A percentile compares a stretch with the other conserved stretches of the same genome.
Evolutionary conservation across 2,888 invertebrate genomes (phyloP).

Genomic region (Polia nebulosa): DNA sequence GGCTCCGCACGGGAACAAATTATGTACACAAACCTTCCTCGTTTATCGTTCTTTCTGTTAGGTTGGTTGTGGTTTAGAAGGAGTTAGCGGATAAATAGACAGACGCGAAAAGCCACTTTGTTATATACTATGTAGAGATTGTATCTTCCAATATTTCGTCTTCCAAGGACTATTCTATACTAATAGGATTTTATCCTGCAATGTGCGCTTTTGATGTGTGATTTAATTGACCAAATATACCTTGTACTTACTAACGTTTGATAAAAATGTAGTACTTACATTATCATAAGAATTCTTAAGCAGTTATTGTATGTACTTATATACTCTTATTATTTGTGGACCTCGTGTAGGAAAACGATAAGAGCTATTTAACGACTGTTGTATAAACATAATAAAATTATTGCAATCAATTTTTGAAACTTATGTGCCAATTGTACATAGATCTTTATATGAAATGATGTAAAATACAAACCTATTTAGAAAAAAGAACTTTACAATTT

Average conservation of each 20-base stretch:
- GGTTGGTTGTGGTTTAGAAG: no score
- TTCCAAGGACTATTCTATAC: constrained; percentile 63
- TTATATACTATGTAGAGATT: no score
- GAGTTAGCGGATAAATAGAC: no score
- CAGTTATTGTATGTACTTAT: constrained; percentile 70
- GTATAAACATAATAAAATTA: constrained; percentile 56
- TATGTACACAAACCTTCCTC: no score
- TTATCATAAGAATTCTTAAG: constrained; percentile 54
- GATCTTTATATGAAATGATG: constrained; percentile 40
- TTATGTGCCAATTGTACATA: constrained; percentile 76
- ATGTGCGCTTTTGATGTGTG: constrained; percentile 79
- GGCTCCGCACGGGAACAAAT: no score
- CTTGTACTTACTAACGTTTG: constrained; percentile 73
- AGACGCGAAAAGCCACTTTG: no score
- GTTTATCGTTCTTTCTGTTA: no score
- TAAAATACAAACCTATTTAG: constrained; percentile 40
- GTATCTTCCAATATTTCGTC: constrained; percentile 59
- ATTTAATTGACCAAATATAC: constrained; percentile 84
- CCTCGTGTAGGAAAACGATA: constrained; percentile 23
- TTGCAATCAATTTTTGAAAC: constrained; percentile 72
- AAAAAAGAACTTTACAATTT: constrained; percentile 43
- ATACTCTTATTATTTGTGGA: constrained; percentile 37
- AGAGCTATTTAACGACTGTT: constrained; percentile 55
- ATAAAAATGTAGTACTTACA: constrained; percentile 68
- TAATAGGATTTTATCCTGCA: constrained; percentile 40